Evolutionary conservation across 2,797 vertebrate species (phyloP).

Genomic region (Microtus agrestis): DNA sequence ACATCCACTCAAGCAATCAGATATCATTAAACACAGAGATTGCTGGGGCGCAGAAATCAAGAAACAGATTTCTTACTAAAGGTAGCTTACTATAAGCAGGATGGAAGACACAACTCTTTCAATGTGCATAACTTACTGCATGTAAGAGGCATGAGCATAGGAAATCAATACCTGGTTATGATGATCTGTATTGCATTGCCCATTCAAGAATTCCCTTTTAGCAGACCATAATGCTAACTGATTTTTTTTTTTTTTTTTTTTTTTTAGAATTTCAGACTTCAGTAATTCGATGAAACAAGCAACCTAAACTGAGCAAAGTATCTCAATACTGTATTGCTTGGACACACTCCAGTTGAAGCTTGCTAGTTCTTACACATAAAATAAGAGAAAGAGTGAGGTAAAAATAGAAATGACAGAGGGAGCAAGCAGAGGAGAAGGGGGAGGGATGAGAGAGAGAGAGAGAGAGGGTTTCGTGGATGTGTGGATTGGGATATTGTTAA

Average conservation of each 20-base stretch:
- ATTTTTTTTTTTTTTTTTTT: neutral
- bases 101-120: slow-evolving; percentile 4
- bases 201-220: slow-evolving; percentile 17
- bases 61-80: slow-evolving; percentile 26
- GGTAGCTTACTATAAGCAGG: neutral
- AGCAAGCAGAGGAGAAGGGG: neutral
- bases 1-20: neutral
- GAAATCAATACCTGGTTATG: neutral
- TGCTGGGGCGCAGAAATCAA: slow-evolving; percentile 52
- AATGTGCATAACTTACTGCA: neutral
- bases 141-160: neutral
- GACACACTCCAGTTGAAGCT: neutral
- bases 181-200: neutral
- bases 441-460: neutral
- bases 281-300: neutral
- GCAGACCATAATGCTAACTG: neutral
- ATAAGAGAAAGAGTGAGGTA: neutral
- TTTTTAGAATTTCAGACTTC: neutral
- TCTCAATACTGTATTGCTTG: neutral
- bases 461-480: accelerated
- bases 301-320: neutral
- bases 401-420: too few relatives aligned
- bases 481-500: neutral
- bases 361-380: neutral
- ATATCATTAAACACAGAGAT: slow-evolving; percentile 28